Percentiles rank a stretch among this genome's conserved stretches.
These are phyloP conservation scores for Gadus chalcogrammus DNA, from an alignment of 2,113 vertebrate genomes.

Conservation along the genomic window DNA sequence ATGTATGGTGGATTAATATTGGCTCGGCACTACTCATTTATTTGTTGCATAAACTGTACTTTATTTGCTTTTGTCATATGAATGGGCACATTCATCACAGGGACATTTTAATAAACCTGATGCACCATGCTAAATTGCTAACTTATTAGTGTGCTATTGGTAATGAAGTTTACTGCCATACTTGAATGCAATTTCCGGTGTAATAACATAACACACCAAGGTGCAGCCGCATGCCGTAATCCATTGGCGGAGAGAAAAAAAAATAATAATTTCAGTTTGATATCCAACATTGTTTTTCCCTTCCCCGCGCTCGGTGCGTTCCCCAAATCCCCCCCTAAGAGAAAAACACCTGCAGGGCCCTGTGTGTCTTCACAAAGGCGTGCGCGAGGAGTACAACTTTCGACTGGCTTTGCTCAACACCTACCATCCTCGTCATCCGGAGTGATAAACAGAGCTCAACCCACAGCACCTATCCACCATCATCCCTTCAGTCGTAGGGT, in stretches of 20 bases:
- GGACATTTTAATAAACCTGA: constrained; percentile 55
- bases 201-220: constrained; percentile 30
- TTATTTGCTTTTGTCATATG: constrained; percentile 50
- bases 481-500: constrained; percentile 46
- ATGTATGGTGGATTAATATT: constrained; percentile 55
- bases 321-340: too few species aligned
- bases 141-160: constrained; percentile 50
- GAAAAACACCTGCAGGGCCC: too few species aligned
- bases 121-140: constrained; percentile 50
- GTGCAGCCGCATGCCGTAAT: constrained; percentile 21
- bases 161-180: constrained; percentile 34
- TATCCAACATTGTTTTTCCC: background rate
- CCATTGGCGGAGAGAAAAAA: constrained; percentile 10
- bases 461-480: constrained; percentile 10
- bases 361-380: too few species aligned
- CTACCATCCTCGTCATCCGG: background rate
- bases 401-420: background rate
- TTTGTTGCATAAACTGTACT: constrained; percentile 60
- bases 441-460: constrained; percentile 1
- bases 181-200: constrained; percentile 26
- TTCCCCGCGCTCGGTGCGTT: background rate
- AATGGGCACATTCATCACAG: constrained; percentile 40
- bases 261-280: background rate
- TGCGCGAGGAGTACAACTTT: too few species aligned
- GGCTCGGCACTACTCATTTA: constrained; percentile 55